phyloP scores from a whole-genome alignment of 2,113 vertebrate genomes.

The Steatornis caripensis region DNA sequence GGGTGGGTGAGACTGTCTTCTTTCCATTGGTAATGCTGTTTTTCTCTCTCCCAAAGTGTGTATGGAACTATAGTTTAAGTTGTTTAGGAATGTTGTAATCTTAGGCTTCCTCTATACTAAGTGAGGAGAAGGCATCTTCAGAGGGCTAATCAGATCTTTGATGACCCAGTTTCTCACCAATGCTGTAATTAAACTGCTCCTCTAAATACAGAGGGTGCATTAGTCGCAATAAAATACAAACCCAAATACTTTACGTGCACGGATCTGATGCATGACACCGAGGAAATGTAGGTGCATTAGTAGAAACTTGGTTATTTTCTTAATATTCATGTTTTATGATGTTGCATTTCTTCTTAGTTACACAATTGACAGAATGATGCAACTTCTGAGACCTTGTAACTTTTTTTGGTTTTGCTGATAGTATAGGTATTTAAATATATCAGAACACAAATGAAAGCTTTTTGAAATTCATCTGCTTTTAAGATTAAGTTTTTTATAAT shows the following conservation, averaged over 20 bases:
- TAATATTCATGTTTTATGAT: background rate
- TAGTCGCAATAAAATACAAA: background rate
- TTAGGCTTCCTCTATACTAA: background rate
- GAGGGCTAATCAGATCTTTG: constrained; percentile 12
- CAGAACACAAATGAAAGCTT: background rate
- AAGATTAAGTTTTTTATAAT: background rate
- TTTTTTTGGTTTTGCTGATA: background rate
- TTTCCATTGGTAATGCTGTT: background rate
- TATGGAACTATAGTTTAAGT: background rate
- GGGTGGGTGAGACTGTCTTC: rapidly evolving
- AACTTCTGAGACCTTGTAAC: background rate
- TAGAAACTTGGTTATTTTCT: background rate
- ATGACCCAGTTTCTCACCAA: constrained; percentile 30
- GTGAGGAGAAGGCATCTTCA: background rate
- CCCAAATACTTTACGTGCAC: background rate
- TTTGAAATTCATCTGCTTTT: background rate
- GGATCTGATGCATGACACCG: background rate
- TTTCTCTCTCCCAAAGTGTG: background rate
- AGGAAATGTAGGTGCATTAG: background rate
- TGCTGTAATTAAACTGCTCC: background rate
- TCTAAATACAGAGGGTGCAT: background rate
- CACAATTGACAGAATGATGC: rapidly evolving
- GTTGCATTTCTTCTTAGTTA: background rate
- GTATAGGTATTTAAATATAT: background rate
- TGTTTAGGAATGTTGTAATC: background rate